Percentiles rank a stretch among this genome's conserved stretches.
These are phyloP conservation scores for Picus viridis DNA, from an alignment of 2,797 vertebrate genomes.

Conservation along the genomic window DNA sequence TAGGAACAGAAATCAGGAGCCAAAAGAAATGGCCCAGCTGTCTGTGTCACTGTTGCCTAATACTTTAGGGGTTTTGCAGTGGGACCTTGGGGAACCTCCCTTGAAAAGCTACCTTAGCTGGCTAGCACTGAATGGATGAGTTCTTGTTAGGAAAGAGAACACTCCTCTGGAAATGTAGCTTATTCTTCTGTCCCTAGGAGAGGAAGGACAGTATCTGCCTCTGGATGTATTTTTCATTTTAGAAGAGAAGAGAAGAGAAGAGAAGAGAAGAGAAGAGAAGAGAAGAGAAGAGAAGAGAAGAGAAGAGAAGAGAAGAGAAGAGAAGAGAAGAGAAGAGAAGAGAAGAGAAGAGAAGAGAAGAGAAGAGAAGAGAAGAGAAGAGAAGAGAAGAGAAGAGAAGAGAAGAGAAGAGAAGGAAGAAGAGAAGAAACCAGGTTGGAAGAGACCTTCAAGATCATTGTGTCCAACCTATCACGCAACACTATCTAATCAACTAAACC, in stretches of 20 bases:
- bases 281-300: too few relatives aligned
- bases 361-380: too few relatives aligned
- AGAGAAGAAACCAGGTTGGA: too few relatives aligned
- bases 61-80: neutral
- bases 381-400: too few relatives aligned
- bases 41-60: neutral
- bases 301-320: too few relatives aligned
- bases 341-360: too few relatives aligned
- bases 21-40: neutral
- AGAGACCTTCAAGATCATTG: too few relatives aligned
- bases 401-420: too few relatives aligned
- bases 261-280: too few relatives aligned
- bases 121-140: neutral
- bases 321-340: too few relatives aligned
- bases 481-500: too few relatives aligned
- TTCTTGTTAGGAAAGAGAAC: neutral
- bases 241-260: neutral
- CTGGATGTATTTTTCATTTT: neutral
- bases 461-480: too few relatives aligned
- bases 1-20: neutral
- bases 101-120: neutral
- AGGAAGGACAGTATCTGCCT: neutral
- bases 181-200: neutral
- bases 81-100: neutral
- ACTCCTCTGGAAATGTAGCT: neutral